Evolutionary conservation across 2,113 vertebrate genomes (phyloP).

Genomic region (Caranx melampygus): DNA sequence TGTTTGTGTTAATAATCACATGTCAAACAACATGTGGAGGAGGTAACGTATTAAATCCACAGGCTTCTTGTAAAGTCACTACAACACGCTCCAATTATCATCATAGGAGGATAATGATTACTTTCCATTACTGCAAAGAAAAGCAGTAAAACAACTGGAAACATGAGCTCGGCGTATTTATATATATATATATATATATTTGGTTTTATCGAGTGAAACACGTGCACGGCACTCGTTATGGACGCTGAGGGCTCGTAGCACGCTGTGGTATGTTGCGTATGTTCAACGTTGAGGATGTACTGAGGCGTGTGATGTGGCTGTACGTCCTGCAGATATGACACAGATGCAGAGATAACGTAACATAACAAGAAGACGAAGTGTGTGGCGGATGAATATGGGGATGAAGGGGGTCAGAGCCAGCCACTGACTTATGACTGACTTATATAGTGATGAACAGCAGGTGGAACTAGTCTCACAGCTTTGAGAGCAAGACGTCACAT

Average conservation of each 20-base stretch:
- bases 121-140: background rate
- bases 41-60: constrained; percentile 3
- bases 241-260: rapidly evolving
- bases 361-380: background rate
- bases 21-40: background rate
- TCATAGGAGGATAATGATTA: constrained; percentile 10
- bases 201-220: background rate
- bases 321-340: background rate
- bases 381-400: constrained; percentile 2
- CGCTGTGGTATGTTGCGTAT: background rate
- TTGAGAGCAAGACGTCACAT: too few relatives aligned
- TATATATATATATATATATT: too few relatives aligned
- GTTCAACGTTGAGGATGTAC: background rate
- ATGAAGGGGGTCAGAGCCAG: too few relatives aligned
- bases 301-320: constrained; percentile 16
- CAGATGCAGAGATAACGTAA: constrained; percentile 17
- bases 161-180: background rate
- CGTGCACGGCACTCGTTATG: background rate
- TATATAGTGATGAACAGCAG: too few relatives aligned
- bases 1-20: background rate
- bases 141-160: background rate
- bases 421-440: background rate
- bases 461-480: background rate
- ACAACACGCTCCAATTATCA: background rate
- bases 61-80: constrained; percentile 11